Conservation (phyloP, 2,888 invertebrate species). For the Serrognathus titanus region DNA sequence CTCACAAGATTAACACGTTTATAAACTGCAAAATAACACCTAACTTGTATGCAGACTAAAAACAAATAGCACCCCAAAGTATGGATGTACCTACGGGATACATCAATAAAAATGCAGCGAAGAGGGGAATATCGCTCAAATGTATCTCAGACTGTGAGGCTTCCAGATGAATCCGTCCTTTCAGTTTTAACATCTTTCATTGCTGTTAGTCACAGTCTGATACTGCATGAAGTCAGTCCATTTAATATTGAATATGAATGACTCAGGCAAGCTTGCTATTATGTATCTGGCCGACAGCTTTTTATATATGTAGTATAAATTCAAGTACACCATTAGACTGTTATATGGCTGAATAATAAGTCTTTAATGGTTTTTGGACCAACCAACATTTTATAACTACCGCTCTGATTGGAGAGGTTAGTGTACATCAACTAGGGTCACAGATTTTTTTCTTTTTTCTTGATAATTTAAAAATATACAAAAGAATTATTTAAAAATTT, state of each 20-base stretch:
- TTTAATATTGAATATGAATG: neutral
- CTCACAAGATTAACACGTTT: neutral
- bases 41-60: constrained; percentile 27
- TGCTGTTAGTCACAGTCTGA: constrained; percentile 49
- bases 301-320: constrained; percentile 34
- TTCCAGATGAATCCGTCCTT: neutral
- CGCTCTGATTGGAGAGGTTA: constrained; percentile 27
- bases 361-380: constrained; percentile 35
- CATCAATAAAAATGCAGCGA: constrained; percentile 31
- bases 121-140: constrained; percentile 25
- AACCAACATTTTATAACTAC: constrained; percentile 34
- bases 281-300: constrained; percentile 36
- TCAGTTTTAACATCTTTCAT: neutral
- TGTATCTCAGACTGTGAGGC: constrained; percentile 25
- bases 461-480: too few species aligned
- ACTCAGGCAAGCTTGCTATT: constrained; percentile 22
- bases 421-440: constrained; percentile 3
- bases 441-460: neutral
- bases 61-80: constrained; percentile 34
- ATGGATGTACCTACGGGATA: constrained; percentile 28
- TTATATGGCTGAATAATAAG: constrained; percentile 34
- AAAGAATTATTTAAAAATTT: too few species aligned
- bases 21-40: constrained; percentile 10
- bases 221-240: constrained; percentile 41
- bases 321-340: constrained; percentile 33